Evolutionary conservation across 2,113 vertebrate genomes (phyloP), one percentile per base, ranked within the genome.

Genomic region (Amblyopsis rosae): DNA sequence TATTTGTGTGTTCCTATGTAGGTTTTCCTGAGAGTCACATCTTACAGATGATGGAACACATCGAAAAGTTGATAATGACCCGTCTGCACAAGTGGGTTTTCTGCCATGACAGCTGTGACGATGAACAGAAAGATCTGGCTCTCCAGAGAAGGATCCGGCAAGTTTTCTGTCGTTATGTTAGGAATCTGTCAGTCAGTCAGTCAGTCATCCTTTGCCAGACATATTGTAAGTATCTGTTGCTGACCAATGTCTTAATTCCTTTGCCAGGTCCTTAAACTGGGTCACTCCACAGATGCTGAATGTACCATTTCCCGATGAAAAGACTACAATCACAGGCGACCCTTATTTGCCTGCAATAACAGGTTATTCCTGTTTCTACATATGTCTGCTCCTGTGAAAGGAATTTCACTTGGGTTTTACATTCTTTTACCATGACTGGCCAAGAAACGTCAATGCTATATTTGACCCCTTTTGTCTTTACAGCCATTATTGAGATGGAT

Each of bases 41-140:
- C 41, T 84, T 86, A 59, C 88, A 85, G 59, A 86, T 92, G 80
- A 91, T 94, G 92, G 92, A 91, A 77, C 92, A 94, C 13, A 82
- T 93, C 11, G 93, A 94, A 84, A 94, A 94, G 81, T 78, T 94
- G 8, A 86, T 93, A 59, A 94, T 94, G 93, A 94, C 93, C 0
- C 88, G 90, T 9, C 77, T 94, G 59, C 92, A 94, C 76, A 93
- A 92, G 78, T 93, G 89, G 87, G 92, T 91, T 64, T 94, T 94
- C 81, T 94, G 92, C 73, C 90, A 93, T 16, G 91, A 94, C 81
- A 91, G 90, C 73, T 90, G 91, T 65, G 91, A 93, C 3, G 93
- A 94, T 41, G 93, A 93, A 64, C 92, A 93, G 72, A 94, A 89
- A 60, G 93, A 94, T 67, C 79, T 94, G 54, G 77, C 70, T 45